Conservation (phyloP, 2,888 invertebrate genomes). For the Drepanosiphum platanoidis region DNA sequence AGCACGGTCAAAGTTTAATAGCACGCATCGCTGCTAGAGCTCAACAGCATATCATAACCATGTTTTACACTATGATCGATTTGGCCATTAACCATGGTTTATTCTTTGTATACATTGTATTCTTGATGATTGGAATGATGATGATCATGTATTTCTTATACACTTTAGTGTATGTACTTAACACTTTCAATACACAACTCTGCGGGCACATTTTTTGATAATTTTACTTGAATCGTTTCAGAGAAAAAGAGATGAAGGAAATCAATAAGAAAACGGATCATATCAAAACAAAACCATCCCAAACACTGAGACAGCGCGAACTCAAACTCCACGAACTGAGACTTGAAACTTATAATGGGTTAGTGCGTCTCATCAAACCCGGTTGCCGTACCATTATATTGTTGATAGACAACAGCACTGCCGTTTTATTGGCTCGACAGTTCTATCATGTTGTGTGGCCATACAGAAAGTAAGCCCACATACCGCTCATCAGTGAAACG, state of each 20-base stretch:
- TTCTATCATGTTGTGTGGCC: constrained; percentile 96
- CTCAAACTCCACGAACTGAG: constrained; percentile 89
- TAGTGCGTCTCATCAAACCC: constrained; percentile 90
- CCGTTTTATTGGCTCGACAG: constrained; percentile 85
- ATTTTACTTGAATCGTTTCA: constrained; percentile 17
- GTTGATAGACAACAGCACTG: constrained; percentile 87
- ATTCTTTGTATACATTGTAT: constrained; percentile 43
- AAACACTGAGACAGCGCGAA: constrained; percentile 68
- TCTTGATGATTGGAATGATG: constrained; percentile 53
- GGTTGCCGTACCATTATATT: constrained; percentile 94
- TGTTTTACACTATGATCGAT: constrained; percentile 49
- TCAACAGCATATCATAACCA: constrained; percentile 47
- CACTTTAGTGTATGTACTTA: constrained; percentile 40
- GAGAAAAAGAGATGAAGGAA: constrained; percentile 48
- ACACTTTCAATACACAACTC: not conserved
- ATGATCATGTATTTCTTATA: constrained; percentile 41
- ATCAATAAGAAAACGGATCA: constrained; percentile 39
- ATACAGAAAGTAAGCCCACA: constrained; percentile 82
- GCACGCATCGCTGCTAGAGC: constrained; percentile 49
- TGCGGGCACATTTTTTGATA: not conserved
- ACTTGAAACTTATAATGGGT: constrained; percentile 93
- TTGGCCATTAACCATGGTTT: constrained; percentile 39
- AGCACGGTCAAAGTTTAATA: constrained; percentile 75
- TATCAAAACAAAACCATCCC: constrained; percentile 42
- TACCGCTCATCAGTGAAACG: constrained; percentile 40